These are phyloP conservation scores for Nematolebias whitei DNA, from an alignment of 2,113 vertebrate genomes.

Conservation along the genomic window DNA sequence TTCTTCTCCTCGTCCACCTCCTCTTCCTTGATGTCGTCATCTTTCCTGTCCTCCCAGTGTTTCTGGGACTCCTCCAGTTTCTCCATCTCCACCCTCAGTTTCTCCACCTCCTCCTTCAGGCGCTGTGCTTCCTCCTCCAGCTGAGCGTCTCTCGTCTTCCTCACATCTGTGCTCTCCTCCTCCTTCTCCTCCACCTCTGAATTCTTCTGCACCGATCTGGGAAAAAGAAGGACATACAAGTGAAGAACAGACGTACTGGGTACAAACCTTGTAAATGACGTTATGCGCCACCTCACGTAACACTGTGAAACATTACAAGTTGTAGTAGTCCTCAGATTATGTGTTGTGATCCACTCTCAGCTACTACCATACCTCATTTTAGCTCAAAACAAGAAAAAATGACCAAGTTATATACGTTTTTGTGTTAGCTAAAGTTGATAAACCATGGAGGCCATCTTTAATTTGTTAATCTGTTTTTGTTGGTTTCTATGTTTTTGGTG, in stretches of 20 bases:
- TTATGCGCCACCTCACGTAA: too few species aligned
- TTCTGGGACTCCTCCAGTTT: slow-evolving; percentile 84
- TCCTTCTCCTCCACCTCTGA: slow-evolving; percentile 49
- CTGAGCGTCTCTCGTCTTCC: slow-evolving; percentile 65
- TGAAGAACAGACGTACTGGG: not conserved
- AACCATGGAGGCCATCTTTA: too few species aligned
- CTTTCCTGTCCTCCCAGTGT: slow-evolving; percentile 81
- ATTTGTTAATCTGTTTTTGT: too few species aligned
- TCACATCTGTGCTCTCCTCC: slow-evolving; percentile 35
- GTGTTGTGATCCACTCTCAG: too few species aligned
- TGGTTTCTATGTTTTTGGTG: too few species aligned
- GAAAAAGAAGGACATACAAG: not conserved
- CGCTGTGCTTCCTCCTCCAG: slow-evolving; percentile 74
- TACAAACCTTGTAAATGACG: too few species aligned
- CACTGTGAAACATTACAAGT: too few species aligned
- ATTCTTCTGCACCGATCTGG: slow-evolving; percentile 50
- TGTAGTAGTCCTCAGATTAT: too few species aligned
- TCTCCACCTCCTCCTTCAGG: slow-evolving; percentile 79
- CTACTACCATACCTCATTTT: too few species aligned
- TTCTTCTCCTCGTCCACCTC: slow-evolving; percentile 70
- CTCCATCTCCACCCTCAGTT: slow-evolving; percentile 82
- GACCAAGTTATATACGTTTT: too few species aligned
- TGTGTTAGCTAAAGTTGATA: too few species aligned
- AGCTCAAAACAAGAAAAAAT: too few species aligned
- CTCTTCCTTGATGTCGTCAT: slow-evolving; percentile 72